Conservation (phyloP, 2,797 vertebrate genomes). For the Myotis findleyi region DNA sequence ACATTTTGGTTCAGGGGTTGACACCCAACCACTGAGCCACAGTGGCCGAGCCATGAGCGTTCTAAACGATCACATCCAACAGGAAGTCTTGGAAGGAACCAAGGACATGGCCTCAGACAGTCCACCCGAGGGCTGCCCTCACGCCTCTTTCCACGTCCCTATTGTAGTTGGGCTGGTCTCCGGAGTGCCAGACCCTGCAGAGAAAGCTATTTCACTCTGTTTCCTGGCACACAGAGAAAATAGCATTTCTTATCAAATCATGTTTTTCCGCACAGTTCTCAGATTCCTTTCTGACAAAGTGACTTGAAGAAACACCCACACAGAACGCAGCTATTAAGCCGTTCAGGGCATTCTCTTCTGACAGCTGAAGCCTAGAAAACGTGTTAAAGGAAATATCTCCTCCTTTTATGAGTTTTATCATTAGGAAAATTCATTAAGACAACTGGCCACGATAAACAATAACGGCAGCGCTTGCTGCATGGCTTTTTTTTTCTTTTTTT, state of each 20-base stretch:
- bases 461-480: not conserved
- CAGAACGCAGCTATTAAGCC: not conserved
- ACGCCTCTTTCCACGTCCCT: accelerated
- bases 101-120: too few species aligned
- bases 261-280: not conserved
- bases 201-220: not conserved
- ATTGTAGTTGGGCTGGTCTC: not conserved
- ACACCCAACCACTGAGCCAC: too few species aligned
- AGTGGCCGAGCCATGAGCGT: not conserved
- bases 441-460: not conserved
- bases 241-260: not conserved
- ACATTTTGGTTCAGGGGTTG: too few species aligned
- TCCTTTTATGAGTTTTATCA: not conserved
- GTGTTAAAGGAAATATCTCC: not conserved
- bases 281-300: not conserved
- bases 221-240: not conserved
- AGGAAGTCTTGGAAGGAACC: not conserved
- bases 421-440: not conserved
- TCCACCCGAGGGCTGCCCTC: not conserved
- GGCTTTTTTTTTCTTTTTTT: not conserved
- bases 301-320: not conserved
- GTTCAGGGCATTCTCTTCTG: not conserved
- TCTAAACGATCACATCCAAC: not conserved
- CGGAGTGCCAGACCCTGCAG: not conserved
- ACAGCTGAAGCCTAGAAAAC: not conserved